These are phyloP conservation scores for Hystrix cristata DNA, from an alignment of 2,113 vertebrate species.

Conservation along the genomic window DNA sequence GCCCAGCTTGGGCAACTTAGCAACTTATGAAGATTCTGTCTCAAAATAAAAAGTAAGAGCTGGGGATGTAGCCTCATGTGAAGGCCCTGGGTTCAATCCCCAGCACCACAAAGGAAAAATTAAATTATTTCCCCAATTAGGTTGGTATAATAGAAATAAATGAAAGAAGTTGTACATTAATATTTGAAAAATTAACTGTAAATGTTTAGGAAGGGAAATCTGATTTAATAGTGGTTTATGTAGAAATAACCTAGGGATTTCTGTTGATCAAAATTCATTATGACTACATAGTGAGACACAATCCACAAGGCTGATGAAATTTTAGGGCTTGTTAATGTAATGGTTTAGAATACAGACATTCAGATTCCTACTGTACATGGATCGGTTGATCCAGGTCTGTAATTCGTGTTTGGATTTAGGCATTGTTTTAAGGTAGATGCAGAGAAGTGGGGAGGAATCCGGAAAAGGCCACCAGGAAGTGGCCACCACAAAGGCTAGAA, in stretches of 20 bases:
- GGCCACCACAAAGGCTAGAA: too few species aligned
- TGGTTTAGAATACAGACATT: background rate
- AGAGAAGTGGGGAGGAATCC: background rate
- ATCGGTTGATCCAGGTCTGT: background rate
- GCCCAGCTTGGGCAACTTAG: background rate
- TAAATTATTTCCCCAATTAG: slow-evolving; percentile 21
- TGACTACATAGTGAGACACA: slow-evolving; percentile 10
- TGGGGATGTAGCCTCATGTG: background rate
- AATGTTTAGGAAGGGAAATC: slow-evolving; percentile 1
- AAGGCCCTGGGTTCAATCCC: background rate
- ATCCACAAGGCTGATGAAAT: slow-evolving; percentile 3
- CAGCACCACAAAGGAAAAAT: background rate
- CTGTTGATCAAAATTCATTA: slow-evolving; percentile 6
- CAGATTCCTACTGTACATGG: background rate
- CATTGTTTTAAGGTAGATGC: slow-evolving; percentile 29
- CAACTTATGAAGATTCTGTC: background rate
- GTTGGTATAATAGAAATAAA: slow-evolving; percentile 10
- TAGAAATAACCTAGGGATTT: slow-evolving; percentile 51
- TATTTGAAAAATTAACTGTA: slow-evolving; percentile 43
- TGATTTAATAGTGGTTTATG: slow-evolving; percentile 32
- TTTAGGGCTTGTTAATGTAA: background rate
- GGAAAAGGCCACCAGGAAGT: background rate
- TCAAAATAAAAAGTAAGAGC: background rate
- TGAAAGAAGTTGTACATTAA: slow-evolving; percentile 8
- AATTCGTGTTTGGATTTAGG: background rate